Conservation (phyloP, 2,113 vertebrate genomes). For the Charina bottae region DNA sequence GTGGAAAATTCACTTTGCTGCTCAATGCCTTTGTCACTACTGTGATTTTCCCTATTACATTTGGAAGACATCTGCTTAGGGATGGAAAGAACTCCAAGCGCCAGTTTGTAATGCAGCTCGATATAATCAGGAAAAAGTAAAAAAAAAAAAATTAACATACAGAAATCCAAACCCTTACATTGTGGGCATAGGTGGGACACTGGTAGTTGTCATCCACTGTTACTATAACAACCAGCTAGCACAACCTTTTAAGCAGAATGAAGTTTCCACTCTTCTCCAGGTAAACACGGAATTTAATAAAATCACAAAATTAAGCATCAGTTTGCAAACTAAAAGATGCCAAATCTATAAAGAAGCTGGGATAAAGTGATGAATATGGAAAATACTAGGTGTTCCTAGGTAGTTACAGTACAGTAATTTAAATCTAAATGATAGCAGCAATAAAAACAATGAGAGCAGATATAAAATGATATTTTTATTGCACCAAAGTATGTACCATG, state of each 20-base stretch:
- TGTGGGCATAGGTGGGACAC: constrained; percentile 54
- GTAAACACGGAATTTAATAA: constrained; percentile 43
- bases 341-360: neutral
- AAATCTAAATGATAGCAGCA: constrained; percentile 10
- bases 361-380: neutral
- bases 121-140: constrained; percentile 48
- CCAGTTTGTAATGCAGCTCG: constrained; percentile 50
- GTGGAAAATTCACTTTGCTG: constrained; percentile 59
- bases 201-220: constrained; percentile 27
- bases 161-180: constrained; percentile 59
- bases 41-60: constrained; percentile 64
- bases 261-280: constrained; percentile 52
- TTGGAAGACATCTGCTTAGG: constrained; percentile 71
- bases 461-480: constrained; percentile 17
- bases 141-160: constrained; percentile 59
- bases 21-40: constrained; percentile 36
- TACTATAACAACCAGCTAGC: constrained; percentile 36
- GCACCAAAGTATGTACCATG: constrained; percentile 11
- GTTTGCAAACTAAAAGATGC: constrained; percentile 12
- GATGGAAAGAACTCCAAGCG: constrained; percentile 55
- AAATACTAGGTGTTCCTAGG: constrained; percentile 22
- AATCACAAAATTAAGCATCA: constrained; percentile 13
- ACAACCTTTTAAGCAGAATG: constrained; percentile 37
- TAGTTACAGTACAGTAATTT: constrained; percentile 32
- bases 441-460: constrained; percentile 10